Conservation (phyloP, 1,140 invertebrate species). For the Sitophilus oryzae region DNA sequence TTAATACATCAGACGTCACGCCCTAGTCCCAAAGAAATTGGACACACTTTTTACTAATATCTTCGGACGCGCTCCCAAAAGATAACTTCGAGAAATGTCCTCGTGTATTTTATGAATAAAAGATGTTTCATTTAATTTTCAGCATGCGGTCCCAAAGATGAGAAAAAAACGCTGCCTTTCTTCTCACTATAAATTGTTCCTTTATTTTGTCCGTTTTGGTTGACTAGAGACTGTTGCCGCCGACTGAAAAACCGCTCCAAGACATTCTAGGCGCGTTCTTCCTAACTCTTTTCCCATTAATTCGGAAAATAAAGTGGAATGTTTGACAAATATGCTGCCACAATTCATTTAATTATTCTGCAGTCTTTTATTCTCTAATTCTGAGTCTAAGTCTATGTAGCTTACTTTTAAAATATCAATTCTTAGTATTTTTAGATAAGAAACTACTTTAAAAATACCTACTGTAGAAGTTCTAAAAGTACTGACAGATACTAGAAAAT, state of each 20-base stretch:
- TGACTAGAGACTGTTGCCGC: constrained; percentile 18
- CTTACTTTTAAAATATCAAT: too few relatives aligned
- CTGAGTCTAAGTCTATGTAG: too few relatives aligned
- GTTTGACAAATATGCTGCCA: neutral
- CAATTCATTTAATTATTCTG: neutral
- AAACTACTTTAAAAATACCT: too few relatives aligned
- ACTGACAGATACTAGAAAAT: too few relatives aligned
- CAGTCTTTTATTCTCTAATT: too few relatives aligned
- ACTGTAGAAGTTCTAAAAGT: too few relatives aligned
- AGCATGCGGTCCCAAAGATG: constrained; percentile 18
- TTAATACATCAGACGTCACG: constrained; percentile 38
- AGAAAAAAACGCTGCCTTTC: constrained; percentile 19
- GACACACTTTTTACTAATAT: constrained; percentile 34
- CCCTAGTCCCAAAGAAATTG: constrained; percentile 36
- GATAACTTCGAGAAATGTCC: constrained; percentile 21
- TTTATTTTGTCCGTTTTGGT: constrained; percentile 14
- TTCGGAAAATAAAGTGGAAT: neutral
- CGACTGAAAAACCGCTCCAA: neutral
- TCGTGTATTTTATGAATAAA: constrained; percentile 34
- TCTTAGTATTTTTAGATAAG: too few relatives aligned
- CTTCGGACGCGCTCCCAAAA: constrained; percentile 28
- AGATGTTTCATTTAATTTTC: constrained; percentile 36
- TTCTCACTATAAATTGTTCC: constrained; percentile 19
- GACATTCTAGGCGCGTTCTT: neutral
- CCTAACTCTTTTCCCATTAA: neutral